phyloP scores from a whole-genome alignment of 2,888 invertebrate species.

The Drosophila putrida region DNA sequence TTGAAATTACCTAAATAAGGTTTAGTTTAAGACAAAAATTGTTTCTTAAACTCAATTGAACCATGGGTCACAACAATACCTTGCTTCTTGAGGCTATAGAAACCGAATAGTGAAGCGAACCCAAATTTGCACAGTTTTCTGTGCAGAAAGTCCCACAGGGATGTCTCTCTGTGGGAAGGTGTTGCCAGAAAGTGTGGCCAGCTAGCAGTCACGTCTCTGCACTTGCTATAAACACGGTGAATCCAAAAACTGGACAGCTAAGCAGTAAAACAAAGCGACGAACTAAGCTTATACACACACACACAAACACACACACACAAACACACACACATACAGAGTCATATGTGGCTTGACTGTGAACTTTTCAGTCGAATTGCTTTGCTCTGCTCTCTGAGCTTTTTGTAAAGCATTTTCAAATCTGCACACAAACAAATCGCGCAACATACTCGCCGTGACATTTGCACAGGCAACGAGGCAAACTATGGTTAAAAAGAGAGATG shows the following conservation, averaged over 20 bases:
- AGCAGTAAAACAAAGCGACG: constrained; percentile 73
- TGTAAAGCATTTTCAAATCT: constrained; percentile 49
- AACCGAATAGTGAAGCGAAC: no score
- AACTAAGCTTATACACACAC: constrained; percentile 61
- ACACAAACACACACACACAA: constrained; percentile 15
- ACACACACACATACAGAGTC: constrained; percentile 8
- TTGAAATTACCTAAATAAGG: no score
- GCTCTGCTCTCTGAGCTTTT: constrained; percentile 35
- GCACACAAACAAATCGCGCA: constrained; percentile 68
- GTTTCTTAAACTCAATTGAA: no score
- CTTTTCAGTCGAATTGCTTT: constrained; percentile 18
- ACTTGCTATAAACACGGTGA: constrained; percentile 45
- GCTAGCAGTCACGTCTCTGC: constrained; percentile 57
- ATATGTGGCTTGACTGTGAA: constrained; percentile 27
- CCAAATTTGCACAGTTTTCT: no score
- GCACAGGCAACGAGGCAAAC: constrained; percentile 4
- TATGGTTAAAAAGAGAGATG: neutral
- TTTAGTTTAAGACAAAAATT: no score
- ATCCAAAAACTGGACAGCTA: constrained; percentile 61
- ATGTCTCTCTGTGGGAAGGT: constrained; percentile 41
- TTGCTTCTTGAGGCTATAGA: no score
- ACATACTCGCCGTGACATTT: constrained; percentile 51
- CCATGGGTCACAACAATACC: no score
- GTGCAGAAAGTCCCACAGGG: no score
- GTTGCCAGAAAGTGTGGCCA: constrained; percentile 60